These are phyloP conservation scores for Tachina grossa DNA, from an alignment of 2,888 invertebrate species.

Conservation along the genomic window DNA sequence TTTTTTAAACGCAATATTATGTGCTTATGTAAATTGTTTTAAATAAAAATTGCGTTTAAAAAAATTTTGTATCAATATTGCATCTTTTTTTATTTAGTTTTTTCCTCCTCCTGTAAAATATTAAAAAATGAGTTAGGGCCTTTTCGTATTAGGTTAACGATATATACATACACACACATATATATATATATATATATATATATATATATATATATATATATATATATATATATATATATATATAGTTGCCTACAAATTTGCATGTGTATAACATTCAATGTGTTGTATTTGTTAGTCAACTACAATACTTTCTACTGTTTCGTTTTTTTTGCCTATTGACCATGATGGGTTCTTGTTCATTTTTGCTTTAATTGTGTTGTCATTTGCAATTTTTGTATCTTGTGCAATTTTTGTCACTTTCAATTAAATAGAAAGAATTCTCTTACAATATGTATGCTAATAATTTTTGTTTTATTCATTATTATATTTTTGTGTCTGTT, in stretches of 20 bases:
- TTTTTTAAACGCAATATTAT: no score
- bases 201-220: no score
- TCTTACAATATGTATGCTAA: slow-evolving; percentile 34
- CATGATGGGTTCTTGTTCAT: slow-evolving; percentile 57
- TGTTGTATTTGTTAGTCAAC: neutral
- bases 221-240: no score
- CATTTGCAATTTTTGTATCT: slow-evolving; percentile 13
- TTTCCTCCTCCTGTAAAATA: no score
- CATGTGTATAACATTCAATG: neutral
- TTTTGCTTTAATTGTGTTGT: slow-evolving; percentile 7
- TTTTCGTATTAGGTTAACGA: no score
- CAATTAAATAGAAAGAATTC: slow-evolving; percentile 59
- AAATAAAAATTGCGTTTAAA: no score
- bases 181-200: no score
- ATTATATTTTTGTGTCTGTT: neutral
- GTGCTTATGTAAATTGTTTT: no score
- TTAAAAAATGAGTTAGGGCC: no score
- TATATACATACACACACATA: no score
- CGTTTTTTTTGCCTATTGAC: slow-evolving; percentile 52
- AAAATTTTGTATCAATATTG: no score
- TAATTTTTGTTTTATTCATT: slow-evolving; percentile 11
- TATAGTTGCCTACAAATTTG: neutral
- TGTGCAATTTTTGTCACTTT: slow-evolving; percentile 63
- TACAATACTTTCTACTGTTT: slow-evolving; percentile 17
- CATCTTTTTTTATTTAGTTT: no score